phyloP scores from a whole-genome alignment of 1,140 invertebrate species.

The Euschistus heros region DNA sequence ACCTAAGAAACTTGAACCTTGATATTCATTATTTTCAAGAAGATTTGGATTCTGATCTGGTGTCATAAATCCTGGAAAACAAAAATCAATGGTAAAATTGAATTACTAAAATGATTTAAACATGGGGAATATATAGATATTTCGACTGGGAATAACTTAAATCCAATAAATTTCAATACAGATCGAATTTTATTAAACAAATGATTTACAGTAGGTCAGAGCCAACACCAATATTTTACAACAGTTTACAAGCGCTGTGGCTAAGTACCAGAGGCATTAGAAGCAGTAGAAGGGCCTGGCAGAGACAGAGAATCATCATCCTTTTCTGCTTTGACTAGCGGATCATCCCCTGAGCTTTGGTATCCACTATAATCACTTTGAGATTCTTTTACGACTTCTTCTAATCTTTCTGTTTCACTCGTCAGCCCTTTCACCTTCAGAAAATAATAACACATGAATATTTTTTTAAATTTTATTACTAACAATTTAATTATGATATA shows the following conservation, averaged over 20 bases:
- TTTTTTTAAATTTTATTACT: too few relatives aligned
- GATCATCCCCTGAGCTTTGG: background rate
- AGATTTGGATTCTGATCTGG: background rate
- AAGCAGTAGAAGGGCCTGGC: conserved; percentile 10
- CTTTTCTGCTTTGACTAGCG: conserved; percentile 6
- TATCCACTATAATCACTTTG: conserved; percentile 11
- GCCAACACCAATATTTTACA: too few relatives aligned
- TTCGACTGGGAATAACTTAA: too few relatives aligned
- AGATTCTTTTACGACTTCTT: conserved; percentile 8
- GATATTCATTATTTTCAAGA: background rate
- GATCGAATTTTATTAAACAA: too few relatives aligned
- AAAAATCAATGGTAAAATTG: background rate
- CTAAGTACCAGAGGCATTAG: background rate
- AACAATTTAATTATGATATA: too few relatives aligned
- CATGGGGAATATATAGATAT: too few relatives aligned
- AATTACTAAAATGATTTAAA: too few relatives aligned
- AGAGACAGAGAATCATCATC: conserved; percentile 14
- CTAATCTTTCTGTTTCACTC: conserved; percentile 6
- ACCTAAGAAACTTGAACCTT: conserved; percentile 6
- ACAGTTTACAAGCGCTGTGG: background rate
- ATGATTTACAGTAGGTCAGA: too few relatives aligned
- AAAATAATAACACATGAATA: background rate
- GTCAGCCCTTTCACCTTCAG: background rate
- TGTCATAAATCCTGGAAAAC: background rate
- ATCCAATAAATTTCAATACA: too few relatives aligned